These are phyloP conservation scores for Apodemus sylvaticus DNA, from an alignment of 2,113 vertebrate genomes.

Conservation along the genomic window DNA sequence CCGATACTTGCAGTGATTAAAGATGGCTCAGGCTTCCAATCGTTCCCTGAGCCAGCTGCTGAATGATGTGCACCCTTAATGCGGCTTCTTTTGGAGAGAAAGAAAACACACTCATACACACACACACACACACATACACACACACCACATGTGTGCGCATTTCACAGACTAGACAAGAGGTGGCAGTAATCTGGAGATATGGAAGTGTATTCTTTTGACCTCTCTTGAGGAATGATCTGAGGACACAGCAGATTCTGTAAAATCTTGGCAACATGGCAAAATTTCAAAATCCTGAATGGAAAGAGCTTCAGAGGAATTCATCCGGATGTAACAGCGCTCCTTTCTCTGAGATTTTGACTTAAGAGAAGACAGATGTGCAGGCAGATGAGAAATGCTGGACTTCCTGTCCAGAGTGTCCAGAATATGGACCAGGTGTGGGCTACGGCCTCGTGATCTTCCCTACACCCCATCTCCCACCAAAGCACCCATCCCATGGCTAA, in stretches of 20 bases:
- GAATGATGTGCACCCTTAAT: not conserved
- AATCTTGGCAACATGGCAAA: conserved; percentile 68
- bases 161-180: conserved; percentile 42
- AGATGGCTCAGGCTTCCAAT: conserved; percentile 2
- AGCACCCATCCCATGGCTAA: not conserved
- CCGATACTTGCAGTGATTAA: conserved; percentile 46
- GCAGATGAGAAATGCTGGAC: conserved; percentile 23
- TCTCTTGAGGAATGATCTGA: conserved; percentile 54
- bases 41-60: conserved; percentile 29
- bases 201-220: conserved; percentile 49
- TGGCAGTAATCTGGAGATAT: conserved; percentile 11
- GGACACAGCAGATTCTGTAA: conserved; percentile 35
- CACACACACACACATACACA: not conserved
- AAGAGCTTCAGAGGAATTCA: conserved; percentile 68
- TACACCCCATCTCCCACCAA: rapidly evolving
- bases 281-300: conserved; percentile 65
- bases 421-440: not conserved
- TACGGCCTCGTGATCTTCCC: not conserved
- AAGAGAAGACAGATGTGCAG: conserved; percentile 69
- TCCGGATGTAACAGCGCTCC: conserved; percentile 13
- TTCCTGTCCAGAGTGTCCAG: conserved; percentile 52
- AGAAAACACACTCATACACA: no score
- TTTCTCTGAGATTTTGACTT: conserved; percentile 59
- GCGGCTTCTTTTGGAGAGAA: not conserved
- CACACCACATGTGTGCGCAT: no score